Conservation (phyloP, 2,888 invertebrate species). For the Lacanobia wlatinum region DNA sequence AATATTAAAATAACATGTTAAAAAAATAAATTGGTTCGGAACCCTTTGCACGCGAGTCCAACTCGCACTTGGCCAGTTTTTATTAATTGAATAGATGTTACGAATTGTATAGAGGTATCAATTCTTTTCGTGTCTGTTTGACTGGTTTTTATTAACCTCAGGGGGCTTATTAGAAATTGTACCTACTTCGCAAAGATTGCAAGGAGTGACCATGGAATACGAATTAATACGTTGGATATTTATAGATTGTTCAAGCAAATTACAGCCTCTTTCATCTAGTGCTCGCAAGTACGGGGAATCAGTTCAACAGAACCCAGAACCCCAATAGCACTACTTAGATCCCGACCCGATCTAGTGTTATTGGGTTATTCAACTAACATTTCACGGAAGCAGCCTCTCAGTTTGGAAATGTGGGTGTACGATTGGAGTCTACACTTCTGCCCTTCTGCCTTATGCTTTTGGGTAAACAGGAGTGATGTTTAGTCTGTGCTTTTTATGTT, state of each 20-base stretch:
- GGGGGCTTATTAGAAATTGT: not conserved
- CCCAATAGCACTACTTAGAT: too few species aligned
- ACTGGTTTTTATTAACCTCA: not conserved
- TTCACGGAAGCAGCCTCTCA: too few species aligned
- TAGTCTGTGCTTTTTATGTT: not conserved
- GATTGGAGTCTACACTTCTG: too few species aligned
- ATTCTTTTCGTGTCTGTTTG: not conserved
- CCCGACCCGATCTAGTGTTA: too few species aligned
- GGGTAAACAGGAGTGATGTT: not conserved
- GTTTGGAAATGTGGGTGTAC: too few species aligned
- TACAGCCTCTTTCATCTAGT: not conserved
- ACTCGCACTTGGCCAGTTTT: not conserved
- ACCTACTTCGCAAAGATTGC: not conserved
- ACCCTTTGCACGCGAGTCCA: too few species aligned
- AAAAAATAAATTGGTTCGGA: too few species aligned
- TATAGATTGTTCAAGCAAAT: not conserved
- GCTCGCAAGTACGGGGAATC: too few species aligned
- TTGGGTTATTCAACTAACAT: too few species aligned
- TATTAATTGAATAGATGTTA: conserved; percentile 42
- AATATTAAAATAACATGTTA: too few species aligned
- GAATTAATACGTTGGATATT: not conserved
- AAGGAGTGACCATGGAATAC: not conserved
- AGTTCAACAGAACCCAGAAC: too few species aligned
- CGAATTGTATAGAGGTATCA: conserved; percentile 22
- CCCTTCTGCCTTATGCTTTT: not conserved